These are phyloP conservation scores for Ara ararauna DNA, from an alignment of 2,797 vertebrate species.

Conservation along the genomic window DNA sequence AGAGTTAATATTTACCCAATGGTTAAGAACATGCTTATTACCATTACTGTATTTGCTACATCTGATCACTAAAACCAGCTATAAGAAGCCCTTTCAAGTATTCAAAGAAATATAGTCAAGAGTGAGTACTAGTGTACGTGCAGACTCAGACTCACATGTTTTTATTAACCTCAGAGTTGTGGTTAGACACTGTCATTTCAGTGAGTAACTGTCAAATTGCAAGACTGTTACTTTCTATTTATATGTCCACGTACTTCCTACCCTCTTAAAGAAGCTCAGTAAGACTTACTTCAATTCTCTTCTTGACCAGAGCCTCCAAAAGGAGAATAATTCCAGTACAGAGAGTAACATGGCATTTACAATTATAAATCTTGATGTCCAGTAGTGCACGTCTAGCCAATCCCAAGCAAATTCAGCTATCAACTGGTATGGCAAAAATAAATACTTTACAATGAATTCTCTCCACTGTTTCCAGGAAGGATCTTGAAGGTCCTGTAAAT, in stretches of 20 bases:
- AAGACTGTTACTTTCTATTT: background rate
- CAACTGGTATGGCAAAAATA: constrained; percentile 92
- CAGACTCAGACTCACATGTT: background rate
- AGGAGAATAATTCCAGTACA: constrained; percentile 85
- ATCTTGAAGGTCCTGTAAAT: constrained; percentile 79
- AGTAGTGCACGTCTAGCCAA: constrained; percentile 93
- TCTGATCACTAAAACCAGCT: background rate
- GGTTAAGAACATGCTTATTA: background rate
- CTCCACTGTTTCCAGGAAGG: constrained; percentile 91
- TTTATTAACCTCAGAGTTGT: background rate
- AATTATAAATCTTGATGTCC: constrained; percentile 93
- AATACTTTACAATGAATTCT: constrained; percentile 90
- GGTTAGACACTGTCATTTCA: background rate
- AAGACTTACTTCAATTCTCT: constrained; percentile 85
- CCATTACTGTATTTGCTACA: background rate
- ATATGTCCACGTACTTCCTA: background rate
- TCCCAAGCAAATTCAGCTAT: constrained; percentile 95
- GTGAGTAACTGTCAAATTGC: background rate
- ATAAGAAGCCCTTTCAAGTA: background rate
- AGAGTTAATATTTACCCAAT: background rate
- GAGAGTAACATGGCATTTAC: constrained; percentile 91
- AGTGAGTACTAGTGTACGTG: background rate
- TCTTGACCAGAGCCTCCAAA: constrained; percentile 89
- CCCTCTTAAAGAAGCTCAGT: background rate
- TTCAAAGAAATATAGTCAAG: background rate